Base-by-base conservation (phyloP, 1,140 invertebrate species). In the Gonatopus flavifemur region DNA sequence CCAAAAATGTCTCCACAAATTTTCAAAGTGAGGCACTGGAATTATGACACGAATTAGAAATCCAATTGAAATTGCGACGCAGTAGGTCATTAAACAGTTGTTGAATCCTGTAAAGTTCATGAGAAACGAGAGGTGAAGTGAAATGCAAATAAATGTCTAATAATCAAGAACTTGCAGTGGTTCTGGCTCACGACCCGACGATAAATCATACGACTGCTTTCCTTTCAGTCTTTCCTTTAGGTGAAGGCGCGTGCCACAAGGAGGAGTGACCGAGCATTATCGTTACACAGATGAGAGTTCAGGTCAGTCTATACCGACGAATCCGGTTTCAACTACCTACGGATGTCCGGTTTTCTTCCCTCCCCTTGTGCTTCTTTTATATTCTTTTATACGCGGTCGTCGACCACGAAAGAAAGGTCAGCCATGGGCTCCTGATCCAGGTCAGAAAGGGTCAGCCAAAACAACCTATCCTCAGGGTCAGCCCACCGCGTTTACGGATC, bases 391-490 rank as follows among this genome's bases (percentile, higher is more conserved):
- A n/a, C n/a, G n/a, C n/a, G n/a, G n/a, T n/a, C n/a, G n/a, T n/a
- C n/a, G n/a, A 56, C 52, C 54, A 52, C 31, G 21, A 21, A 21
- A 51, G 59, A n/a, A n/a, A 40, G 70, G 66, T 74, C 69, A 69
- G 41, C 47, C 50, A n/a, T n/a, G 59, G 60, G 60, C 63, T 58
- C 62, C 63, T 72, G 69, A 70, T 63, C 62, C 45, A 55, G 74
- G 74, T 73, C 74, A 66, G n/a, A n/a, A 61, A 65, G 37, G 74
- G 72, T 76, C 72, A 75, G 72, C 64, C 76, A 71, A 78, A 78
- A 78, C 70, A 76, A 75, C 63, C 70, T 69, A 61, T 72, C 65
- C 59, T 67, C 64, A 59, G 54, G 71, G 74, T 76, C 74, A 74
- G 63, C 62, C 64, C 59, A 72, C 67, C 59, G 57, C 58, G 64